phyloP scores from a whole-genome alignment of 2,113 vertebrate species.

The Leptocoma aspasia region DNA sequence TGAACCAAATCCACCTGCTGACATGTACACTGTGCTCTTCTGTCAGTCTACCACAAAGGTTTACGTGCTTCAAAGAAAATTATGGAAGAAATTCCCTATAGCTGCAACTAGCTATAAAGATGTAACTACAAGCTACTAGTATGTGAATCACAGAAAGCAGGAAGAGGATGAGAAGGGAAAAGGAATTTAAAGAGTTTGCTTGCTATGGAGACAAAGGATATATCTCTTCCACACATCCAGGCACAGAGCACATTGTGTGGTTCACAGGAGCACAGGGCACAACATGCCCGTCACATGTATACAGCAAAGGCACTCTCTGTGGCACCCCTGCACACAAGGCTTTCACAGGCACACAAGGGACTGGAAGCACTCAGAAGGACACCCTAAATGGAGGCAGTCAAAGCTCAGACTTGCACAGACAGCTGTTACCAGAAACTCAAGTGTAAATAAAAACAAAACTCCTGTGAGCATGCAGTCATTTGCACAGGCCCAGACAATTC shows the following conservation, averaged over 20 bases:
- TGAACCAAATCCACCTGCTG: neutral
- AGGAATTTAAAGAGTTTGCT: neutral
- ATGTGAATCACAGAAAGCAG: neutral
- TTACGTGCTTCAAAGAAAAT: neutral
- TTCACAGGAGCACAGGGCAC: neutral
- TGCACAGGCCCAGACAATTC: neutral
- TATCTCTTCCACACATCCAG: neutral
- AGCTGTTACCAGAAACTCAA: neutral
- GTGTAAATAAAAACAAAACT: neutral
- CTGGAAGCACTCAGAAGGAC: neutral
- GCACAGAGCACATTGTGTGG: neutral
- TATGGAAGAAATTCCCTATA: neutral
- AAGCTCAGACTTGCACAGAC: neutral
- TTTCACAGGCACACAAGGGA: neutral
- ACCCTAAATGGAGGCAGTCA: neutral
- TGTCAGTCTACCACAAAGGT: neutral
- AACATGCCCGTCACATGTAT: fast-evolving
- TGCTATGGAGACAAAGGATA: neutral
- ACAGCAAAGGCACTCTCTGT: neutral
- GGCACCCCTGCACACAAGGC: neutral
- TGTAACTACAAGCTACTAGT: neutral
- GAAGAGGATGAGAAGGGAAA: neutral
- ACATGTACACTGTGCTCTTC: neutral
- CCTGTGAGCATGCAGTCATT: neutral
- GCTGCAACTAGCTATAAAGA: neutral